Conservation (phyloP, 2,888 invertebrate species). For the Taphrorychus bicolor region DNA sequence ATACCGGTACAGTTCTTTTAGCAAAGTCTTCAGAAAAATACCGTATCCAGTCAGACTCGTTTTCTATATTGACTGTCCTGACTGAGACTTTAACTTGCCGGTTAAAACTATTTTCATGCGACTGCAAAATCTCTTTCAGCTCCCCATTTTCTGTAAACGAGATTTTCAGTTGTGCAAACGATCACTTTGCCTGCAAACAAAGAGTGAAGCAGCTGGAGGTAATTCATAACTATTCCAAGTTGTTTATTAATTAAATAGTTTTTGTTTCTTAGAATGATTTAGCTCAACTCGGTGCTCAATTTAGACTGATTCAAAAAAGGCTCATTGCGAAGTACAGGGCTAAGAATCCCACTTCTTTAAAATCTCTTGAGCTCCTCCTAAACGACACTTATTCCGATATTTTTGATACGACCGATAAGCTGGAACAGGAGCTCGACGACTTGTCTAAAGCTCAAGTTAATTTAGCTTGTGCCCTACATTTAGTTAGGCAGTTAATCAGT, state of each 20-base stretch:
- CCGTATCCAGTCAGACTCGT: slow-evolving; percentile 73
- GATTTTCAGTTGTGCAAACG: slow-evolving; percentile 63
- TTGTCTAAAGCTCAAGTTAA: slow-evolving; percentile 51
- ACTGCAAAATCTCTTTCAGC: slow-evolving; percentile 53
- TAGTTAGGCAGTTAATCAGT: slow-evolving; percentile 50
- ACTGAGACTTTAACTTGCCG: slow-evolving; percentile 67
- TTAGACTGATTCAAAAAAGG: slow-evolving; percentile 77
- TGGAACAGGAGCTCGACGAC: slow-evolving; percentile 60
- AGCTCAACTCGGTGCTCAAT: slow-evolving; percentile 71
- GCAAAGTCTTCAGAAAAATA: slow-evolving; percentile 68
- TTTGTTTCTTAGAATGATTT: slow-evolving; percentile 60
- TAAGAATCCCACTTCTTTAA: slow-evolving; percentile 76
- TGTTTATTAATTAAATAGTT: not conserved
- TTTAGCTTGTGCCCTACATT: slow-evolving; percentile 52
- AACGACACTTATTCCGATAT: slow-evolving; percentile 73
- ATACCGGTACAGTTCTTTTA: slow-evolving; percentile 55
- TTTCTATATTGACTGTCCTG: slow-evolving; percentile 70
- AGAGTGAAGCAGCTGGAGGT: slow-evolving; percentile 57
- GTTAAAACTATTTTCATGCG: slow-evolving; percentile 60
- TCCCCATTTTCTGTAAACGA: slow-evolving; percentile 63
- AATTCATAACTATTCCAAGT: slow-evolving; percentile 30
- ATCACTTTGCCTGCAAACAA: slow-evolving; percentile 62
- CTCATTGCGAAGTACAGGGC: slow-evolving; percentile 81
- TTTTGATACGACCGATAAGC: slow-evolving; percentile 60
- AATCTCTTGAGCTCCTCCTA: slow-evolving; percentile 74